Evolutionary conservation across 1,140 invertebrate species (phyloP), one percentile per base, ranked within the genome.

Genomic region (Drosophila miranda): DNA sequence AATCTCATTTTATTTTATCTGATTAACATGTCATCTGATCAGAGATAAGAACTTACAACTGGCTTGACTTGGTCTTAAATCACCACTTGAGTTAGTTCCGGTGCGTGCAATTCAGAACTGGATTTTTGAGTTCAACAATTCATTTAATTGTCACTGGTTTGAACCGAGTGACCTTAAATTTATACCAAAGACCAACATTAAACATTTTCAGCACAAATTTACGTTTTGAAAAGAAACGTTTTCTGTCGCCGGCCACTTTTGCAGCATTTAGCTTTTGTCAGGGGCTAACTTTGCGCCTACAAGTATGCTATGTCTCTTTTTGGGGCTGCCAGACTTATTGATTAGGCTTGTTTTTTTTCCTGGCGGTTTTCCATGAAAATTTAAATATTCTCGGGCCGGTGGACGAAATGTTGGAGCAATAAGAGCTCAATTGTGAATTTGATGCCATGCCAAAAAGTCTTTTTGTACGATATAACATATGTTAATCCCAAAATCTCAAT

Each of bases 21-120:
- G 8, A 11, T 5, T 14, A 21, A 41, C 30, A 6, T 11, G 53
- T 64, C 43, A 9, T 16, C 2, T 67, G 41, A 9, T 16, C 2
- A 55, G 41, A 45, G 6, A 55, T 55, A 19, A 49, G 44, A 68
- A 68, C 64, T 26, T 38, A 13, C 11, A 42, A 50, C 48, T 42
- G 41, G 38, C 23, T 26, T 26, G 23, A 26, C 5, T 4, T 5
- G 0, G 0, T 6, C 5, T 26, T 30, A 3, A n/a, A 21, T 16
- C 41, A 11, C 7, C 28, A 45, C 45, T 54, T 42, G 4, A 34
- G 16, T 6, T 11, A 66, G 42, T 66, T 68, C 49, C 64, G 61
- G 16, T 19, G 9, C 14, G 7, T 26, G 21, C 16, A 11, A 45
- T 11, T 45, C 9, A 14, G 28, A 8, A 0, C 51, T 52, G 28